These are phyloP conservation scores for Haliclona indistincta DNA, from an alignment of 37 sponge, comb jelly and placozoan genomes.

Conservation along the genomic window DNA sequence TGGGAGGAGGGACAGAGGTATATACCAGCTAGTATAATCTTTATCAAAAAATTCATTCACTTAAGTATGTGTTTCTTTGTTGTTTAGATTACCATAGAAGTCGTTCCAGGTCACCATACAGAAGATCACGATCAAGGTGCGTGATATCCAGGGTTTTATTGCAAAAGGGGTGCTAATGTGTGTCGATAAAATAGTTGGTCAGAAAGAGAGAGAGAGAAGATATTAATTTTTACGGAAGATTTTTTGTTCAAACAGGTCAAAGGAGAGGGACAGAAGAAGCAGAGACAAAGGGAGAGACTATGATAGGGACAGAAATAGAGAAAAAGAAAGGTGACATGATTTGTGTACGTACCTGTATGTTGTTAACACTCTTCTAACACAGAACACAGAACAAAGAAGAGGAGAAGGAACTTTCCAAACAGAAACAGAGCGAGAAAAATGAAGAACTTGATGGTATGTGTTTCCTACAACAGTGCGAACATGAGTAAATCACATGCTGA, in stretches of 20 bases:
- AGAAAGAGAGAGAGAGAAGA: not conserved
- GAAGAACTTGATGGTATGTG: conserved; percentile 5
- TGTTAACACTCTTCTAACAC: too few relatives aligned
- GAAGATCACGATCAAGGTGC: not conserved
- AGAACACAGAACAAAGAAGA: too few relatives aligned
- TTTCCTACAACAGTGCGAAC: too few relatives aligned
- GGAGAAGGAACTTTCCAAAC: not conserved
- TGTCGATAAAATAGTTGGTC: not conserved
- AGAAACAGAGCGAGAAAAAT: conserved; percentile 1
- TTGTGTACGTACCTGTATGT: too few relatives aligned
- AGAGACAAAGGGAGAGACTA: conserved; percentile 7
- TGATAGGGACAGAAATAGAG: conserved; percentile 16
- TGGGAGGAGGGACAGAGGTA: conserved; percentile 13
- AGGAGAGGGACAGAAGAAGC: not conserved
- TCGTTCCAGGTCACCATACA: conserved; percentile 36
- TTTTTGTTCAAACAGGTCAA: not conserved
- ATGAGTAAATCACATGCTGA: too few relatives aligned
- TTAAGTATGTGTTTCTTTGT: not conserved
- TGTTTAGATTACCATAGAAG: conserved; percentile 8
- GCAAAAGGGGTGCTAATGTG: not conserved
- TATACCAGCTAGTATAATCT: too few relatives aligned
- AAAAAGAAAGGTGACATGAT: conserved; percentile 19
- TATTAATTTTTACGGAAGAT: conserved; percentile 7
- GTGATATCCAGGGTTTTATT: not conserved
- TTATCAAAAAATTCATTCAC: not conserved